Conservation (phyloP, 1,140 invertebrate species). For the Panagrolaimus sp. region DNA sequence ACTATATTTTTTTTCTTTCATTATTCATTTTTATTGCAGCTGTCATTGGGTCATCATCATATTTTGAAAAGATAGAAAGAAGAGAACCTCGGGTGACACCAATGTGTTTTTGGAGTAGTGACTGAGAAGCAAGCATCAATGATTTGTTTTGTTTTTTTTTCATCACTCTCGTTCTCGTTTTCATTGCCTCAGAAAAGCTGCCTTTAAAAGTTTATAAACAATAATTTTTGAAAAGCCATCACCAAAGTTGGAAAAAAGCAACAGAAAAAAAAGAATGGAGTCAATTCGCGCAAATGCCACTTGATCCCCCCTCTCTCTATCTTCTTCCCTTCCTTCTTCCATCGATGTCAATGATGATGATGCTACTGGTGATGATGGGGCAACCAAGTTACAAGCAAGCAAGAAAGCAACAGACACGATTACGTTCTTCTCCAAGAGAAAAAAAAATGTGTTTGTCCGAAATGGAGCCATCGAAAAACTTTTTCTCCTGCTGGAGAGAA, state of each 20-base stretch:
- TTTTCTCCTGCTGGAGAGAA: too few species aligned
- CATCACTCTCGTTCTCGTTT: neutral
- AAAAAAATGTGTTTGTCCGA: too few species aligned
- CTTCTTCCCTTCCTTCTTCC: neutral
- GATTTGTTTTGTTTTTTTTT: neutral
- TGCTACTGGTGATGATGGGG: neutral
- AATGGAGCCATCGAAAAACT: too few species aligned
- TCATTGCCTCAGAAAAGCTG: neutral
- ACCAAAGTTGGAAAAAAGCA: too few species aligned
- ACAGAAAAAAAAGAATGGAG: neutral
- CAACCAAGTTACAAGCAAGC: neutral
- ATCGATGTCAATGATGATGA: slow-evolving; percentile 2
- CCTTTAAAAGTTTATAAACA: too few species aligned
- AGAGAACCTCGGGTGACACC: neutral
- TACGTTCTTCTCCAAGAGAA: neutral
- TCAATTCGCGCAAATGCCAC: slow-evolving; percentile 13
- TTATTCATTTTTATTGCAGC: too few species aligned
- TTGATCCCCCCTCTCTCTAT: slow-evolving; percentile 7
- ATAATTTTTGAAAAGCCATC: too few species aligned
- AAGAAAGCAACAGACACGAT: neutral
- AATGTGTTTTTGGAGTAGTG: neutral
- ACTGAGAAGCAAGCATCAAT: neutral
- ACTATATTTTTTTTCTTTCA: too few species aligned
- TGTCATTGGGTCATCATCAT: too few species aligned
- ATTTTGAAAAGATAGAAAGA: too few species aligned